Evolutionary conservation across 2,797 vertebrate species (phyloP), one percentile per base, ranked within the genome.

Genomic region (Hoplostethus mediterraneus): DNA sequence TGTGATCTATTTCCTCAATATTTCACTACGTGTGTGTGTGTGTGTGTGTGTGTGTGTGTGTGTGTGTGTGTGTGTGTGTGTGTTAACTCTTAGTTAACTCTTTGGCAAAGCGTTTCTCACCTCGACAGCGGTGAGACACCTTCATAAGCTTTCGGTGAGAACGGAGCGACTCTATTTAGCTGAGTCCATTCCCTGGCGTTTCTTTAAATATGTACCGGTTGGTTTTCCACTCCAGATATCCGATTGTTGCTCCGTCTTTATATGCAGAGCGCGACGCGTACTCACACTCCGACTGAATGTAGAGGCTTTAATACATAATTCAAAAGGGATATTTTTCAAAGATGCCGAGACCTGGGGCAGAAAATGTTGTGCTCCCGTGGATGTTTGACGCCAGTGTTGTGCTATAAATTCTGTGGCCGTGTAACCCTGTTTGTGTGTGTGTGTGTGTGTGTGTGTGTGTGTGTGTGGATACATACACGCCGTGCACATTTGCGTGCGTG

Each of bases 291-390:
- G 69, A 66, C 7, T 38, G 48, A 55, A 74, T 77, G 66, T 12
- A 38, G 17, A 13, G 48, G 33, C 4, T 14, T 17, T 17, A 12
- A 52, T 64, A 28, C 66, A 85, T 85, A 70, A 87, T 87, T 87
- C 73, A 86, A 59, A 52, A 68, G 55, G 11, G 61, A 30, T 68
- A 59, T 67, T 81, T 80, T 73, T 21, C 54, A 74, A 75, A 69
- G 70, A 71, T 54, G 40, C 1, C 21, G 13, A 67, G 60, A 79
- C 76, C 70, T 45, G 52, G 52, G 58, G 58, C 75, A 63, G 60
- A 73, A 71, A 74, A 77, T 75, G 44, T 59, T 44, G 68, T 71
- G 44, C 53, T 57, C 36, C 36, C 36, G 38, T 60, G 40, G 63
- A 79, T 71, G 70, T 72, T 47, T 68, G 61, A 71, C 70, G 31